Evolutionary conservation across 2,888 invertebrate species (phyloP).

Genomic region (Amiota communis): DNA sequence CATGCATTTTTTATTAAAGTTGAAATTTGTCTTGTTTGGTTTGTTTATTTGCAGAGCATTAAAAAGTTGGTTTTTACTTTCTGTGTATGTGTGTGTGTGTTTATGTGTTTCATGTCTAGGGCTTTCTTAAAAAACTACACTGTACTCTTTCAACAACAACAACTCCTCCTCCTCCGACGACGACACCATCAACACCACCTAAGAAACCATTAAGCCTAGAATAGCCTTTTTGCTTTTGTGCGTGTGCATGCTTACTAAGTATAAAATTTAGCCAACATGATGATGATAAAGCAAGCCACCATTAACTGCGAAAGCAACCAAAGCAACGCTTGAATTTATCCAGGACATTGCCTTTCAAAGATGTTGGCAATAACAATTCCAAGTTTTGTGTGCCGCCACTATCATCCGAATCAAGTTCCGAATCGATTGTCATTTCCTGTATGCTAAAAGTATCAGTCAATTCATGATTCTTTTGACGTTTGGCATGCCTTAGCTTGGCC

Average conservation of each 20-base stretch:
- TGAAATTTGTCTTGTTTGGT: conserved; percentile 3
- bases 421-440: conserved; percentile 73
- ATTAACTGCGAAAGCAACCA: conserved; percentile 60
- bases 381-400: conserved; percentile 71
- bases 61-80: conserved; percentile 5
- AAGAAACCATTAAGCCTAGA: not conserved
- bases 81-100: not conserved
- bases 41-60: conserved; percentile 27
- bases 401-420: conserved; percentile 71
- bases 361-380: conserved; percentile 69
- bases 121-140: too few species aligned
- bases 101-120: not conserved
- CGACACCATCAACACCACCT: too few species aligned
- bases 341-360: conserved; percentile 63
- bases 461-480: conserved; percentile 65
- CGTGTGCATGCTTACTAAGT: conserved; percentile 2
- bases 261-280: not conserved
- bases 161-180: too few species aligned
- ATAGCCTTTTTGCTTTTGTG: conserved; percentile 14
- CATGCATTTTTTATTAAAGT: conserved; percentile 17
- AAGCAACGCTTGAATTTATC: conserved; percentile 64
- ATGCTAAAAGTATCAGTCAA: conserved; percentile 73
- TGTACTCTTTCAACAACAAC: too few species aligned
- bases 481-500: conserved; percentile 60
- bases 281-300: conserved; percentile 4